phyloP scores from a whole-genome alignment of 2,113 vertebrate genomes.

The Phoenicopterus ruber region DNA sequence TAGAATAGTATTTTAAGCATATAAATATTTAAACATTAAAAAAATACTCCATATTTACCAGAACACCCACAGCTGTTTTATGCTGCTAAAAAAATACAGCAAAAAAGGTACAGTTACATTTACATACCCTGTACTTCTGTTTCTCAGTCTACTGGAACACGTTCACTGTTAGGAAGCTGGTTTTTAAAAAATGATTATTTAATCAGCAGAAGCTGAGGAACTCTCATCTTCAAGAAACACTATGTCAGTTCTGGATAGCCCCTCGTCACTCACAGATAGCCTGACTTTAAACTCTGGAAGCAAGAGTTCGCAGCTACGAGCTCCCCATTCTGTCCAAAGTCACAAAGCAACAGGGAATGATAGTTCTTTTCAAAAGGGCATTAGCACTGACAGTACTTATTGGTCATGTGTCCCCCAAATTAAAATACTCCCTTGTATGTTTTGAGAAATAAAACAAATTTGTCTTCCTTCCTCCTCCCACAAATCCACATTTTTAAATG shows the following conservation, averaged over 20 bases:
- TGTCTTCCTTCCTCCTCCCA: not conserved
- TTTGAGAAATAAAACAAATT: not conserved
- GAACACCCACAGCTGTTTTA: not conserved
- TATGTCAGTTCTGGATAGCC: not conserved
- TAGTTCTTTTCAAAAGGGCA: not conserved
- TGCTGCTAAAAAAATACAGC: not conserved
- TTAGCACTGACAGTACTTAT: not conserved
- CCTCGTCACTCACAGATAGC: not conserved
- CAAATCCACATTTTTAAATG: not conserved
- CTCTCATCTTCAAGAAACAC: not conserved
- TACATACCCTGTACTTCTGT: not conserved
- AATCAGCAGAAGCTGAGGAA: not conserved
- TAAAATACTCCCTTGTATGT: not conserved
- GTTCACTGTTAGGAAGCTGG: not conserved
- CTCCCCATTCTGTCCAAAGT: not conserved
- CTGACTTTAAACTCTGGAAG: not conserved
- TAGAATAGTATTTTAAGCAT: not conserved
- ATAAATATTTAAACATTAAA: not conserved
- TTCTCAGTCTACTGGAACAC: not conserved
- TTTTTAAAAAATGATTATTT: not conserved
- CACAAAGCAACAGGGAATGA: not conserved
- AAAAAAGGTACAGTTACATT: not conserved
- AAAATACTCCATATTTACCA: not conserved
- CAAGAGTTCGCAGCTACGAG: not conserved
- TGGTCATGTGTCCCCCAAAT: fast-evolving